Evolutionary conservation across 2,113 vertebrate species (phyloP), one percentile per base, ranked within the genome.

Genomic region (Heterochromis multidens): DNA sequence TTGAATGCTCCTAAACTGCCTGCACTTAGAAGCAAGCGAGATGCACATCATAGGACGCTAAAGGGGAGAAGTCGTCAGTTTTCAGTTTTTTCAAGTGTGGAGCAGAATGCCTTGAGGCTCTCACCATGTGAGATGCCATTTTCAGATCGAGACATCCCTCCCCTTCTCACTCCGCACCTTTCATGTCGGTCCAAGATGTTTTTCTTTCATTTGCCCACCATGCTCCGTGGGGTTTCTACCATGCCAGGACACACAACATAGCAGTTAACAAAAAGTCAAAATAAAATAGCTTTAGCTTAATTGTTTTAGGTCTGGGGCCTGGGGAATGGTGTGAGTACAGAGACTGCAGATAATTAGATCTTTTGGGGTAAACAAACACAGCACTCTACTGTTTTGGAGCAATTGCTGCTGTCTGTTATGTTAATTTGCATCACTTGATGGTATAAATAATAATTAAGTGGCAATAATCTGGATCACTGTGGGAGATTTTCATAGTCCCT

Each of bases 321-420:
- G 2, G 25, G 7, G 57, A 56, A 23, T 65, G 9, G 58, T 54
- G 19, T 83, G 56, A 46, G 43, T 27, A 58, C 43, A 35, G 76
- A 77, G 63, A 83, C 82, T 80, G 37, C 52, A 86, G 57, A 91
- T 93, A 91, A 93, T 92, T 91, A 89, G 59, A 89, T 67, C 87
- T 92, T 88, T 90, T 87, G 79, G 84, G 86, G 80, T 90, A 88
- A 92, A 92, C 85, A 92, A 90, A 87, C 85, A 87, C 67, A 79
- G 65, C 84, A 65, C 81, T 84, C 21, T 62, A 25, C 83, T 84
- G 74, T 90, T 89, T 81, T 56, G 59, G 33, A 90, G 79, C 80
- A 80, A 62, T 52, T 76, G 23, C 54, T 43, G 31, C 77, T 78
- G 77, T 85, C 84, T 81, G 49, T 84, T 88, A 72, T 89, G 62